Conservation (phyloP, 64 coral and sea anemone genomes). For the Platygyra sinensis region DNA sequence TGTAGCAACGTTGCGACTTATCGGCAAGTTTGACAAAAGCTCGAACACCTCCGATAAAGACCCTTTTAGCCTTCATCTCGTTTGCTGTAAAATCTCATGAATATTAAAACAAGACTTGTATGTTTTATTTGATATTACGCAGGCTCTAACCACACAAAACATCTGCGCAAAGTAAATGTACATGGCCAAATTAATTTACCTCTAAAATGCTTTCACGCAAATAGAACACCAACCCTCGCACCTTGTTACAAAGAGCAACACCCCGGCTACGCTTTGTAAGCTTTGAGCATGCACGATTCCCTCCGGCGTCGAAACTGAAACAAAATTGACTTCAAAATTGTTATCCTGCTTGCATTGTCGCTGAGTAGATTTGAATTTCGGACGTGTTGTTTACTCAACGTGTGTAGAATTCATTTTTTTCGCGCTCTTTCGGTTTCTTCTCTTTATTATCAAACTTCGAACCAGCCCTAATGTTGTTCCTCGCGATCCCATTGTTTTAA, state of each 20-base stretch:
- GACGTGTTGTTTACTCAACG: constrained; percentile 15
- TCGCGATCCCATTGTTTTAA: constrained; percentile 42
- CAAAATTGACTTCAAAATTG: neutral
- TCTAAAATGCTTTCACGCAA: constrained; percentile 7
- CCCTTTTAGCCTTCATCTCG: constrained; percentile 32
- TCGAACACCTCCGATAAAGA: constrained; percentile 44
- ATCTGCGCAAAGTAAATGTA: constrained; percentile 18
- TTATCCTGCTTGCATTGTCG: neutral
- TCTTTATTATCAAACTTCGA: neutral
- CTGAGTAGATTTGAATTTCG: constrained; percentile 21
- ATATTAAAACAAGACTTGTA: constrained; percentile 23
- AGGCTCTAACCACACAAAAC: constrained; percentile 19
- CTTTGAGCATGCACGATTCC: neutral
- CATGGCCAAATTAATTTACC: neutral
- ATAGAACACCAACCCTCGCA: neutral
- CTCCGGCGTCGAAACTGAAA: too few species aligned
- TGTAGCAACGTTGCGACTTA: constrained; percentile 1
- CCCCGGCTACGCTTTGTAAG: neutral
- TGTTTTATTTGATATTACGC: constrained; percentile 34
- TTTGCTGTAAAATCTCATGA: constrained; percentile 38
- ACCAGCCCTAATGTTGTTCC: neutral
- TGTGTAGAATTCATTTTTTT: neutral
- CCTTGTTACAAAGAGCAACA: constrained; percentile 9
- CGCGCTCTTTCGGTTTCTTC: neutral
- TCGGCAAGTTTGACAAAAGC: constrained; percentile 43